Evolutionary conservation across 2,888 invertebrate species (phyloP).

Genomic region (Drosophila gaucha): DNA sequence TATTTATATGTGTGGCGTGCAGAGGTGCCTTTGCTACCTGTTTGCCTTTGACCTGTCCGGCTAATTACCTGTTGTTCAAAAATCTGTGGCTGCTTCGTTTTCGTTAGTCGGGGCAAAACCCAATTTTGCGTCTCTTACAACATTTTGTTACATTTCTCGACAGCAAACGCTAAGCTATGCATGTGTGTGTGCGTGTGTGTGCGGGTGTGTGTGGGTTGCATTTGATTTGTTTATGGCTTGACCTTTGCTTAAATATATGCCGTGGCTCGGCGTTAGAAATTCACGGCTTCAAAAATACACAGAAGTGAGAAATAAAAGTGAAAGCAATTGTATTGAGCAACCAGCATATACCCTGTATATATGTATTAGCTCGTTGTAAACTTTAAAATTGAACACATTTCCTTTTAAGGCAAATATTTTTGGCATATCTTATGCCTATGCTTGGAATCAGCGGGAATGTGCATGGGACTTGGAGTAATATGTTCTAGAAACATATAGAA

Average conservation of each 20-base stretch:
- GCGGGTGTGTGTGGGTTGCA: slow-evolving; percentile 5
- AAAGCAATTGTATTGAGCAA: neutral
- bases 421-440: too few relatives aligned
- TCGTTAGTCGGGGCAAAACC: slow-evolving; percentile 46
- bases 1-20: slow-evolving; percentile 62
- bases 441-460: too few relatives aligned
- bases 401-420: too few relatives aligned
- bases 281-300: neutral
- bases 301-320: neutral
- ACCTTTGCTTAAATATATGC: too few relatives aligned
- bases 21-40: slow-evolving; percentile 52
- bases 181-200: neutral
- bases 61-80: slow-evolving; percentile 65
- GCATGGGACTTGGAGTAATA: too few relatives aligned
- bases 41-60: slow-evolving; percentile 35
- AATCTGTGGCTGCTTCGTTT: neutral
- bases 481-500: too few relatives aligned
- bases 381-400: too few relatives aligned
- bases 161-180: slow-evolving; percentile 22
- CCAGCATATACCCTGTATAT: neutral
- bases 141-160: slow-evolving; percentile 39
- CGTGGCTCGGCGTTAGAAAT: neutral
- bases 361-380: too few relatives aligned
- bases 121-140: slow-evolving; percentile 7
- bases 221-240: slow-evolving; percentile 26